These are phyloP conservation scores for Rhagonycha lutea DNA, from an alignment of 2,888 invertebrate species.

Conservation along the genomic window DNA sequence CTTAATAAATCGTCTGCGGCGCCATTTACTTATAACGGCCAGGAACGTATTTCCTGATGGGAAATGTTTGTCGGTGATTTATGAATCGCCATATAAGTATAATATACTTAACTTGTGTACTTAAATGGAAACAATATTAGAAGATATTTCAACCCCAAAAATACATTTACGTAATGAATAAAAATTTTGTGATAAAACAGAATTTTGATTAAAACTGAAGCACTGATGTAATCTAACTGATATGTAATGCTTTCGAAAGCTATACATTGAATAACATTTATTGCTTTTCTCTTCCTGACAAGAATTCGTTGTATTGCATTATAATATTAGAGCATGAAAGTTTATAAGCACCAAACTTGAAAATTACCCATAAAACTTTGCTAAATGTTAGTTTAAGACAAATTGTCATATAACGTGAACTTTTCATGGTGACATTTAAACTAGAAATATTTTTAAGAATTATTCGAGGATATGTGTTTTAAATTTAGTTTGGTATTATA, in stretches of 20 bases:
- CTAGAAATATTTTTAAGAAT: neutral
- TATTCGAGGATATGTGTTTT: neutral
- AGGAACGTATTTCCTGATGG: no score
- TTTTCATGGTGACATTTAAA: neutral
- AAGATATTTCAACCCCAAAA: no score
- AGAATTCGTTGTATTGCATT: neutral
- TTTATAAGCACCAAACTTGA: neutral
- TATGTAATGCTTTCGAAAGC: neutral
- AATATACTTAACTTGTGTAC: no score
- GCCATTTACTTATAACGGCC: no score
- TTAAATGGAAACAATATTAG: no score
- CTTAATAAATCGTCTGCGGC: no score
- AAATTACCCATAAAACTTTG: neutral
- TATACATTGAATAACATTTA: neutral
- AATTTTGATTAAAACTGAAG: neutral
- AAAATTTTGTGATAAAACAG: neutral
- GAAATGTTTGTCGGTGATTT: no score
- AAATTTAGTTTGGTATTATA: neutral
- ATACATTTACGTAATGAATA: neutral
- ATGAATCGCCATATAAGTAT: no score
- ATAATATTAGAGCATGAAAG: neutral
- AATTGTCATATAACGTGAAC: neutral
- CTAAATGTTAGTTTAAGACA: neutral
- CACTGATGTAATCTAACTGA: neutral
- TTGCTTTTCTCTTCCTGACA: neutral